These are phyloP conservation scores for Yoshiicerus persimilis DNA, from an alignment of 1,140 invertebrate species.

Conservation along the genomic window DNA sequence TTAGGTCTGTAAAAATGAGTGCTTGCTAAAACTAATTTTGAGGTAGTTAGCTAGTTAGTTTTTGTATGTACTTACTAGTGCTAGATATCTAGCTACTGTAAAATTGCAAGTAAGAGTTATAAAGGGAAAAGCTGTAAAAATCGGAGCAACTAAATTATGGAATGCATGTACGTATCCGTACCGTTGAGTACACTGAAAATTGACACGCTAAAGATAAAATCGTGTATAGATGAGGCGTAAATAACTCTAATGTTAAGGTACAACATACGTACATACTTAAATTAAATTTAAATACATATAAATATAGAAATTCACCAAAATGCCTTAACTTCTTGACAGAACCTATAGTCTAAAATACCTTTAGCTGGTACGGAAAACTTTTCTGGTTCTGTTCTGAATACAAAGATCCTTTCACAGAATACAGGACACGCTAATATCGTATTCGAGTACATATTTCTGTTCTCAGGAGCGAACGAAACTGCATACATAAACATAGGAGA, in stretches of 20 bases:
- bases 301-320: slow-evolving; percentile 13
- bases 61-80: not conserved
- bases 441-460: not conserved
- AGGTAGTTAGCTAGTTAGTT: not conserved
- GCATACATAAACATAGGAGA: not conserved
- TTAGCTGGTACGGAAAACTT: slow-evolving; percentile 12
- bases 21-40: not conserved
- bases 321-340: slow-evolving; percentile 22
- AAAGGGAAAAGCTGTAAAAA: not conserved
- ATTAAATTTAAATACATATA: slow-evolving; percentile 1
- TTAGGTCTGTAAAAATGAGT: not conserved
- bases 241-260: not conserved
- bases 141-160: not conserved
- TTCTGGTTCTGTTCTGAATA: slow-evolving; percentile 20
- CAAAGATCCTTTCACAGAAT: slow-evolving; percentile 13
- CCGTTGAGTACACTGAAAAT: not conserved
- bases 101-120: not conserved
- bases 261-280: not conserved
- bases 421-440: not conserved
- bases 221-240: not conserved
- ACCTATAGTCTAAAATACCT: slow-evolving; percentile 20
- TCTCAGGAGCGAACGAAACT: not conserved
- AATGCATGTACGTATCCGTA: not conserved
- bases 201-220: not conserved
- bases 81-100: not conserved